Evolutionary conservation across 2,797 vertebrate species (phyloP), one percentile per base, ranked within the genome.

Genomic region (Rhynchotus rufescens): DNA sequence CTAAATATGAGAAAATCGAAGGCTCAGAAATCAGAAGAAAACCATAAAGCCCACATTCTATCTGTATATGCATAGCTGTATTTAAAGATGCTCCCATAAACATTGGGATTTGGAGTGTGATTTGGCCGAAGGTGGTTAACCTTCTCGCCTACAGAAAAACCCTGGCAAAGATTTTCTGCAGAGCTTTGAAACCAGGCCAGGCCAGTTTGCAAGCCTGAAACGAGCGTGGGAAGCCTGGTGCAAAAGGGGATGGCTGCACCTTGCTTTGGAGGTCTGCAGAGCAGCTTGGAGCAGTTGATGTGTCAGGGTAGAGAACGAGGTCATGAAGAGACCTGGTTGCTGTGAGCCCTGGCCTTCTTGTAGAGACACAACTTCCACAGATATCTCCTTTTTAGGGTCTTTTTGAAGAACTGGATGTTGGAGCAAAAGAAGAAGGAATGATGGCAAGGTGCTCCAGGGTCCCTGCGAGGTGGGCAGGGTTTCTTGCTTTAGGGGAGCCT

Each of bases 21-120:
- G 60, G 25, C 26, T 68, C 40, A 36, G 66, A 42, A 61, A 3
- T 4, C 30, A 49, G 71, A 62, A 49, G 22, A 21, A 45, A 51
- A 42, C 51, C 26, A 2, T 69, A 32, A n/a, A 89, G 78, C 1
- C 40, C 5, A 0, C 0, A 0, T 34, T 13, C 66, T 12, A 0
- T 4, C 4, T 4, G 30, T 9, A 1, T 0, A 2, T 52, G 15
- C 13, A 3, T 3, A 14, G 65, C 26, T 44, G 25, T 7, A 5
- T 5, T n/a, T 34, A 69, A 42, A 19, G 74, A 28, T 12, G 32
- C 4, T 7, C 66, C 59, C 42, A 45, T 44, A 23, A 12, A 7
- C 9, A 17, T 26, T 44, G 52, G 21, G 22, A 0, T 2, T 1
- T 32, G 74, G 49, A 4, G 54, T 65, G 61, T 32, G 47, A 2